Evolutionary conservation across 2,797 vertebrate genomes (phyloP).

Genomic region (Synanceia verrucosa): DNA sequence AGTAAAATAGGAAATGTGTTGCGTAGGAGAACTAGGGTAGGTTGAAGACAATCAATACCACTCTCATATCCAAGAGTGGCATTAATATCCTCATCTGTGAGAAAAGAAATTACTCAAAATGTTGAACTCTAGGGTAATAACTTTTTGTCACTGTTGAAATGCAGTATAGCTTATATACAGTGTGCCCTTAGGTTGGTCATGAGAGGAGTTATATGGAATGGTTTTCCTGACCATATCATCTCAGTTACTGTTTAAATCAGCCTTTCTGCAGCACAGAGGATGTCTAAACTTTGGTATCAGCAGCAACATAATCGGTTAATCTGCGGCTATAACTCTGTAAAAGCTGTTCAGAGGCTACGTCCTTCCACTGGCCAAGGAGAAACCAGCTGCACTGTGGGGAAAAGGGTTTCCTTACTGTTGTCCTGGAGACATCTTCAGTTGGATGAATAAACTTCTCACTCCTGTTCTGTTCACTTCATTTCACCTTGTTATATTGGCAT

Average conservation of each 20-base stretch:
- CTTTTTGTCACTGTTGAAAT: background rate
- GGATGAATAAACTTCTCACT: constrained; percentile 24
- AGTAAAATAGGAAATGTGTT: background rate
- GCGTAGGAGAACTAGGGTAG: background rate
- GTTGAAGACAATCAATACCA: background rate
- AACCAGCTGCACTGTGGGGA: constrained; percentile 29
- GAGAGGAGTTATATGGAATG: background rate
- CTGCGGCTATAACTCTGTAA: constrained; percentile 20
- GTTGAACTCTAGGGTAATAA: background rate
- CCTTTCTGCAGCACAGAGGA: background rate
- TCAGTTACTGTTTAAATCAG: background rate
- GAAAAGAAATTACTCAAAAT: background rate
- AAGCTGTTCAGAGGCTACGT: constrained; percentile 9
- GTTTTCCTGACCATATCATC: background rate
- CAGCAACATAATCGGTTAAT: constrained; percentile 24
- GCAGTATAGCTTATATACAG: background rate
- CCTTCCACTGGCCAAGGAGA: constrained; percentile 31
- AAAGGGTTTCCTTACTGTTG: constrained; percentile 25
- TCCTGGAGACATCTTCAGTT: constrained; percentile 26
- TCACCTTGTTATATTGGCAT: constrained; percentile 13
- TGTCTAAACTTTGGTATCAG: constrained; percentile 17
- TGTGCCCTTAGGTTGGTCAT: background rate
- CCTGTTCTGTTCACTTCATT: constrained; percentile 21
- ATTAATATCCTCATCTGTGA: background rate
- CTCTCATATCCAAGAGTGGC: background rate